Evolutionary conservation across 2,888 invertebrate genomes (phyloP), one percentile per base, ranked within the genome.

Genomic region (Mythimna loreyi): DNA sequence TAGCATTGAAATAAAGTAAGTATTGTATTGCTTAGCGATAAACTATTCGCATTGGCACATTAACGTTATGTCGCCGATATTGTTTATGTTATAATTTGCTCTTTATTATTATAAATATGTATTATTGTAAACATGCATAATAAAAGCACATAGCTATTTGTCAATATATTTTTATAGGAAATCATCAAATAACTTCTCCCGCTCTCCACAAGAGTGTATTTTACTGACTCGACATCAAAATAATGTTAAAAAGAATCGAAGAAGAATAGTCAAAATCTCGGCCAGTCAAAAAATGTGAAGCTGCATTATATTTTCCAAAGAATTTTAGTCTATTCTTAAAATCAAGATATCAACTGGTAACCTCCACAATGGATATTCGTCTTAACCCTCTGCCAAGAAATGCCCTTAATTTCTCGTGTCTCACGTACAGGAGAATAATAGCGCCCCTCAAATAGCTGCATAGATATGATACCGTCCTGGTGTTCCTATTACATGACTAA

Each of bases 11-110:
- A 56, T 59, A 68, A 55, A 62, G 40, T 64, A 28, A 49, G 43
- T 49, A 52, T 40, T 61, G 45, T 67, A 68, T 66, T 63, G 52
- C 62, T 59, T 33, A 28, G 19, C 36, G 69, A 76, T 67, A 78
- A 77, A 77, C 68, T 77, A 58, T 78, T 53, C 60, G 60, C 56
- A 61, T 66, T 62, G 59, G 61, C 62, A 78, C 61, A 52, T 43
- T 72, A 52, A 56, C 23, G n/a, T 52, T 13, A 60, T 62, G 61
- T 77, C 30, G 7, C n/a, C 0, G 8, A 65, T 73, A 30, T 56
- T 65, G 28, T 75, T 65, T 58, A 33, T 61, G 53, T 25, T 40
- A 33, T 40, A 3, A 59, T 56, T 66, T 66, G 43, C 47, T 59
- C 33, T 25, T 55, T 43, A 57, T 33, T 64, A 52, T 23, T 25